These are phyloP conservation scores for Sebastes glaucus DNA, from an alignment of 2,797 vertebrate genomes.

Conservation along the genomic window DNA sequence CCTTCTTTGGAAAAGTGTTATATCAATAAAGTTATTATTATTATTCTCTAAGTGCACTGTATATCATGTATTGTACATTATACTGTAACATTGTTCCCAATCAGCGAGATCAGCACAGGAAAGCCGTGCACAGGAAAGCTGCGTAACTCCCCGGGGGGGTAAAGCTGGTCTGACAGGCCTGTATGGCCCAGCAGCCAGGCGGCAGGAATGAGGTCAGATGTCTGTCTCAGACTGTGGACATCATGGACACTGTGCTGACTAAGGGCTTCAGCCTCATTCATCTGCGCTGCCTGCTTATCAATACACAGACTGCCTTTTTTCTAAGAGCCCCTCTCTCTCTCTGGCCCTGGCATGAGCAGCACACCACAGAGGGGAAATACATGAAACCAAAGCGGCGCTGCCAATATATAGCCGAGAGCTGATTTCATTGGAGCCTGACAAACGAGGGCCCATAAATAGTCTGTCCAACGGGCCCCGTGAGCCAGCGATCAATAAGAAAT, in stretches of 20 bases:
- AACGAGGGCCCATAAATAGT: slow-evolving; percentile 48
- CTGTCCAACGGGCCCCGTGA: neutral
- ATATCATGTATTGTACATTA: neutral
- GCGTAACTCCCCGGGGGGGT: slow-evolving; percentile 11
- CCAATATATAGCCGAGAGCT: slow-evolving; percentile 14
- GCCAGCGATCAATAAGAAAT: slow-evolving; percentile 53
- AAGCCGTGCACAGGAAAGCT: neutral
- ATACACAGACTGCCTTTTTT: slow-evolving; percentile 62
- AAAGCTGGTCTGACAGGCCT: slow-evolving; percentile 52
- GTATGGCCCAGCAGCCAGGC: slow-evolving; percentile 48
- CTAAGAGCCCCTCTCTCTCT: slow-evolving; percentile 15
- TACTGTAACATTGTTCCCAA: slow-evolving; percentile 22
- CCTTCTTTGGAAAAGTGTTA: too few relatives aligned
- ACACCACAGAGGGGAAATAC: slow-evolving; percentile 36
- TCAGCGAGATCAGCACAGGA: slow-evolving; percentile 43
- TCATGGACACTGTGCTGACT: slow-evolving; percentile 72
- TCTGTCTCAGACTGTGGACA: slow-evolving; percentile 71
- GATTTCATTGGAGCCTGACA: slow-evolving; percentile 50
- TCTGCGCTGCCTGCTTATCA: slow-evolving; percentile 73
- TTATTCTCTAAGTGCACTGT: neutral
- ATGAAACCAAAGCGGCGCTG: slow-evolving; percentile 40
- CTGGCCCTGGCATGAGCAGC: neutral
- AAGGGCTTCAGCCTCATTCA: slow-evolving; percentile 74
- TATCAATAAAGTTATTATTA: too few relatives aligned
- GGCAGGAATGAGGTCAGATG: slow-evolving; percentile 76